Evolutionary conservation across 2,888 invertebrate species (phyloP), one percentile per base, ranked within the genome.

Genomic region (Aelia acuminata): DNA sequence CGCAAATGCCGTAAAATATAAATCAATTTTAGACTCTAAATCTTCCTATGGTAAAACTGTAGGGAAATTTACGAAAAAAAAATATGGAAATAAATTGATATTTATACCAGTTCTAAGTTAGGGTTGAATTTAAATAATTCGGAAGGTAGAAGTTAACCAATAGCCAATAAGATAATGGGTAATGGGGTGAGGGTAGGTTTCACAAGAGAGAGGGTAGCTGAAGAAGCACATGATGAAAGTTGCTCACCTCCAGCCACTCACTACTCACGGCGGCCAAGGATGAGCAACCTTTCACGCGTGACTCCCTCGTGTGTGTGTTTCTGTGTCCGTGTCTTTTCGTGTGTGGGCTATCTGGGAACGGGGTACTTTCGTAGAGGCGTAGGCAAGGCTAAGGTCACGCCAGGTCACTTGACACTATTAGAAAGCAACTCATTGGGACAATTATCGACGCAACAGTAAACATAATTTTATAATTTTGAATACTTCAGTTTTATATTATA

Each of bases 211-310:
- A 80, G 80, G 43, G 43, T 80, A 80, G 80, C 39, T 22, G n/a
- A 80, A 47, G 43, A 47, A 80, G 43, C 80, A 80, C 39, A 43
- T 80, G 80, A 80, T 43, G 85, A 85, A 85, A 85, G 85, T 57
- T 85, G 85, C 85, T 85, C 50, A 85, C 85, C 85, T 85, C 85
- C 39, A n/a, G n/a, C 80, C 39, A 57, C 49, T 80, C 80, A 80
- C 80, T 80, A 22, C 39, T 70, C 70, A 70, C 70, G 70, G 35
- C 35, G 70, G 35, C 20, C 18, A 50, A 84, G 85, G 85, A 85
- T 85, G 85, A 85, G 85, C 85, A 85, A 85, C 85, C 85, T 85
- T 85, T 85, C 85, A 85, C 85, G 85, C 53, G 50, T 84, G 49
- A 35, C 84, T 84, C 84, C 7, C 49, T 18, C 18, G 31, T 84